Percentiles rank a stretch among this genome's conserved stretches.
phyloP scores from a whole-genome alignment of 1,140 invertebrate species.

The Leptestheria dahalacensis region DNA sequence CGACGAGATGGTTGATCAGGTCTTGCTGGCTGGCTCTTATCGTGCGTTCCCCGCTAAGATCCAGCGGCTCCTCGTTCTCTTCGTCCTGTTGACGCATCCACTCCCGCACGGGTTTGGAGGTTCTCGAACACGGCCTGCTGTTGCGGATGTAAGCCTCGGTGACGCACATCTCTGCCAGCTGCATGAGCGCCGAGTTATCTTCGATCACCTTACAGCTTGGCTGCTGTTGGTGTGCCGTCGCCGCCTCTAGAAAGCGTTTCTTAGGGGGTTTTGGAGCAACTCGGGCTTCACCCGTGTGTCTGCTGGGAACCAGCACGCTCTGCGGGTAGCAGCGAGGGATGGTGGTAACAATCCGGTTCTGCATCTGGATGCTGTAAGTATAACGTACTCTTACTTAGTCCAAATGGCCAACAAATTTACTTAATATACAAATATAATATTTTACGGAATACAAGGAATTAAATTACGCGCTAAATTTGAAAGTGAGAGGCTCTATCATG shows the following conservation, averaged over 20 bases:
- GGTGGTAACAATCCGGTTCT: background rate
- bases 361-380: background rate
- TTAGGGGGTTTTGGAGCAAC: conserved; percentile 5
- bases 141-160: background rate
- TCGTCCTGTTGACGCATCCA: conserved; percentile 2
- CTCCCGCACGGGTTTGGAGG: background rate
- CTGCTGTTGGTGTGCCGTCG: conserved; percentile 1
- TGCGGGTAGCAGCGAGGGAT: background rate
- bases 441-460: background rate
- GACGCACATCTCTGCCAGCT: conserved; percentile 8
- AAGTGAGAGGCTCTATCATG: no score
- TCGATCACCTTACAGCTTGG: background rate
- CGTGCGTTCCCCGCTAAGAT: conserved; percentile 2
- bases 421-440: background rate
- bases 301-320: background rate
- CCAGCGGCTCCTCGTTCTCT: conserved; percentile 8
- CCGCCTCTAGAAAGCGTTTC: conserved; percentile 8
- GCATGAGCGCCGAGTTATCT: conserved; percentile 7
- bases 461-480: no score
- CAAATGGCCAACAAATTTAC: background rate
- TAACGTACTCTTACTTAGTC: background rate
- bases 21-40: conserved; percentile 1
- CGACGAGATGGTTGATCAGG: conserved; percentile 6
- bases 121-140: conserved; percentile 1
- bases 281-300: background rate